Conservation (phyloP, 2,113 vertebrate species). For the Syngnathus floridae region DNA sequence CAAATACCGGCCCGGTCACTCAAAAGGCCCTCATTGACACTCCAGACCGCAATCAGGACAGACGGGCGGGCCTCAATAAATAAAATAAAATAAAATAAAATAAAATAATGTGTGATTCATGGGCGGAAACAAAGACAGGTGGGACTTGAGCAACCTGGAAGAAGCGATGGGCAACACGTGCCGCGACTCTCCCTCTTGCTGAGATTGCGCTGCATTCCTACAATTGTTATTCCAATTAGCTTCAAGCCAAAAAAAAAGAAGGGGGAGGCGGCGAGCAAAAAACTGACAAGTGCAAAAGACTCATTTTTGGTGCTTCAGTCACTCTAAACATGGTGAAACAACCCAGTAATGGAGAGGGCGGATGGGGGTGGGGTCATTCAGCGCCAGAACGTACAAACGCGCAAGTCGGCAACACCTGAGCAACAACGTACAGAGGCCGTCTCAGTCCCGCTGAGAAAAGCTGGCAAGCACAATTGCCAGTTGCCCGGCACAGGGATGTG, state of each 20-base stretch:
- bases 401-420: too few species aligned
- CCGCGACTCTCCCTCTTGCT: conserved; percentile 51
- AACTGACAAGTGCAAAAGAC: conserved; percentile 25
- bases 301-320: conserved; percentile 41
- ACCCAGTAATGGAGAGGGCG: conserved; percentile 60
- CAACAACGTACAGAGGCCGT: too few species aligned
- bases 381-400: conserved; percentile 42
- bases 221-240: conserved; percentile 74
- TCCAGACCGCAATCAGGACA: conserved; percentile 37
- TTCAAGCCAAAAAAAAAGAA: conserved; percentile 36
- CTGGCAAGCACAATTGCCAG: conserved; percentile 4
- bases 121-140: conserved; percentile 47
- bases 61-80: conserved; percentile 15
- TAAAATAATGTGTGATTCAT: conserved; percentile 34
- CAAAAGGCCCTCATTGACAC: conserved; percentile 16
- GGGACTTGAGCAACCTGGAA: conserved; percentile 59
- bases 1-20: conserved; percentile 16
- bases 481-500: conserved; percentile 52
- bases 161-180: conserved; percentile 66
- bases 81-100: conserved; percentile 35
- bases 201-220: conserved; percentile 66
- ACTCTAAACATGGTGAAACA: conserved; percentile 42
- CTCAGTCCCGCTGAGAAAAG: neutral
- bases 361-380: conserved; percentile 30
- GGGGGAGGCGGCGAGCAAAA: conserved; percentile 13